Evolutionary conservation across 2,797 vertebrate species (phyloP).

Genomic region (Tamandua tetradactyla): DNA sequence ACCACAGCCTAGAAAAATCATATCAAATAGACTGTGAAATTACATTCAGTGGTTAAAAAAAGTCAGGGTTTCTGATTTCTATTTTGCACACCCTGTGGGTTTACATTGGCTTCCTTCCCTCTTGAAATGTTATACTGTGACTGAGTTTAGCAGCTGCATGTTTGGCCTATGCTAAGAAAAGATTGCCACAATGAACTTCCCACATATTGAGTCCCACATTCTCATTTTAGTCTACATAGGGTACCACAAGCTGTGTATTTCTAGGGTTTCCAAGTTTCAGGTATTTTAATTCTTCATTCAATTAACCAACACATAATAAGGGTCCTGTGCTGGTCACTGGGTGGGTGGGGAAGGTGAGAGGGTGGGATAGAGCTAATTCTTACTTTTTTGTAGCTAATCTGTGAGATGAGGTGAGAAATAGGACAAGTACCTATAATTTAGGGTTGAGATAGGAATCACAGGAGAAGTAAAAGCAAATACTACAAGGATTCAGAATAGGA

Average conservation of each 20-base stretch:
- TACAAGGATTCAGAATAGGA: not conserved
- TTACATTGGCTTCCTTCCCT: slow-evolving; percentile 54
- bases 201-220: not conserved
- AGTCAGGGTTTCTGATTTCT: slow-evolving; percentile 58
- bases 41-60: slow-evolving; percentile 64
- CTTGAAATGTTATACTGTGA: slow-evolving; percentile 54
- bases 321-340: not conserved
- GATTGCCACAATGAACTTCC: not conserved
- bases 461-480: slow-evolving; percentile 10
- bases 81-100: slow-evolving; percentile 48
- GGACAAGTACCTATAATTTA: not conserved
- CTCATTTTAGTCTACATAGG: not conserved
- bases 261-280: not conserved
- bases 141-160: slow-evolving; percentile 46
- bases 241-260: not conserved
- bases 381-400: slow-evolving; percentile 15
- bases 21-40: slow-evolving; percentile 70
- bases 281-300: not conserved
- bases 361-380: not conserved
- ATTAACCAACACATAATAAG: not conserved
- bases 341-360: rapidly evolving
- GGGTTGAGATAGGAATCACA: not conserved
- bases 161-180: slow-evolving; percentile 56
- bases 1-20: slow-evolving; percentile 67
- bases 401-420: not conserved